phyloP scores from a whole-genome alignment of 2,113 vertebrate genomes.

The Phyllopteryx taeniolatus region DNA sequence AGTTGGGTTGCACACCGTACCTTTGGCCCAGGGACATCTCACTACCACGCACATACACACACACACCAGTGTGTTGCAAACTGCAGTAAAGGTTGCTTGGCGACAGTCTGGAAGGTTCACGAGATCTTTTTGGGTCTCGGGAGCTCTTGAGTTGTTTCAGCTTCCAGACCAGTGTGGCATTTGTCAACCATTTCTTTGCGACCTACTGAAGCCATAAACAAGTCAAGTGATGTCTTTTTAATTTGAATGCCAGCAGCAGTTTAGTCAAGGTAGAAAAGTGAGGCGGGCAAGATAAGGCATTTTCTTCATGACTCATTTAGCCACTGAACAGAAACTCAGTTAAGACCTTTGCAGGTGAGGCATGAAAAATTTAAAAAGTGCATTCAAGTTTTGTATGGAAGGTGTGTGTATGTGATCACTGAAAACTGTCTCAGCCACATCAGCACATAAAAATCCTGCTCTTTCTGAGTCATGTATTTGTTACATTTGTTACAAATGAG shows the following conservation, averaged over 20 bases:
- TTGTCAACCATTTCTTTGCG: neutral
- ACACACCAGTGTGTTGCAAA: slow-evolving; percentile 25
- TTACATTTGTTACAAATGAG: neutral
- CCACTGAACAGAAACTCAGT: neutral
- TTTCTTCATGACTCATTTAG: slow-evolving; percentile 10
- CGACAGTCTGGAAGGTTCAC: neutral
- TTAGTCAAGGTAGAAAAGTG: neutral
- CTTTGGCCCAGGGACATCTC: neutral
- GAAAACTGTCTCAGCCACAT: neutral
- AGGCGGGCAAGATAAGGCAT: neutral
- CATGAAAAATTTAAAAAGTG: slow-evolving; percentile 16
- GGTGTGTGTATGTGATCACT: neutral
- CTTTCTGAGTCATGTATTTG: neutral
- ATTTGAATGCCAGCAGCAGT: neutral
- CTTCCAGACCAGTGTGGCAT: neutral
- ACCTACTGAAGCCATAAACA: neutral
- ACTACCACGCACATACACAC: neutral
- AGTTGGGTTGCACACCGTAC: neutral
- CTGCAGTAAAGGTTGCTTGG: slow-evolving; percentile 3
- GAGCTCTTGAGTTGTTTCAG: neutral
- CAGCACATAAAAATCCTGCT: neutral
- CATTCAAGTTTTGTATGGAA: neutral
- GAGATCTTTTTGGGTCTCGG: slow-evolving; percentile 12
- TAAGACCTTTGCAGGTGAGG: neutral
- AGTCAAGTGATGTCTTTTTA: neutral